Conservation (phyloP, 2,113 vertebrate genomes). For the Erpornis zantholeuca region DNA sequence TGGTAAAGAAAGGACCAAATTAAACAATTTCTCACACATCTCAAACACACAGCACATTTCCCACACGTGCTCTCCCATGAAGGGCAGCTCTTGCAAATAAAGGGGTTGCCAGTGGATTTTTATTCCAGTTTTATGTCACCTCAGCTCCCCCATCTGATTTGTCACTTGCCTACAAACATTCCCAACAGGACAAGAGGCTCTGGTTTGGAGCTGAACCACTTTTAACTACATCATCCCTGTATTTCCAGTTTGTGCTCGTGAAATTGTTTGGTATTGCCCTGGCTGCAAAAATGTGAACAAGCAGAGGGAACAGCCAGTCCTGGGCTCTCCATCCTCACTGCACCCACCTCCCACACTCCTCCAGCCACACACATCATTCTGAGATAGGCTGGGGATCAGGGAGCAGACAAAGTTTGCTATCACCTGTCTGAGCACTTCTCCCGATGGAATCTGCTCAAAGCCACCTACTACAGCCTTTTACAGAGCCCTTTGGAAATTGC, state of each 20-base stretch:
- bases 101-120: neutral
- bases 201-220: neutral
- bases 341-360: neutral
- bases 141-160: neutral
- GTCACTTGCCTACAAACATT: neutral
- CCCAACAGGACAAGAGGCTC: neutral
- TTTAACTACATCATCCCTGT: neutral
- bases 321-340: neutral
- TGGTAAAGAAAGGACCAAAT: neutral
- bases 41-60: neutral
- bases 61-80: accelerated
- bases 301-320: neutral
- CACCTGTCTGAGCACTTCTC: neutral
- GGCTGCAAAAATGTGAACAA: neutral
- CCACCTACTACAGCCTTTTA: neutral
- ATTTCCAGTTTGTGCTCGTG: neutral
- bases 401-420: neutral
- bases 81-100: neutral
- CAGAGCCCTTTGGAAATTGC: accelerated
- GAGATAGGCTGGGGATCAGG: neutral
- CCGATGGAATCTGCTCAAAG: neutral
- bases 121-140: neutral
- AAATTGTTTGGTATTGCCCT: neutral
- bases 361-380: neutral
- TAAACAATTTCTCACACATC: neutral